Evolutionary conservation across 2,797 vertebrate species (phyloP).

Genomic region (Enteromius paludinosus): DNA sequence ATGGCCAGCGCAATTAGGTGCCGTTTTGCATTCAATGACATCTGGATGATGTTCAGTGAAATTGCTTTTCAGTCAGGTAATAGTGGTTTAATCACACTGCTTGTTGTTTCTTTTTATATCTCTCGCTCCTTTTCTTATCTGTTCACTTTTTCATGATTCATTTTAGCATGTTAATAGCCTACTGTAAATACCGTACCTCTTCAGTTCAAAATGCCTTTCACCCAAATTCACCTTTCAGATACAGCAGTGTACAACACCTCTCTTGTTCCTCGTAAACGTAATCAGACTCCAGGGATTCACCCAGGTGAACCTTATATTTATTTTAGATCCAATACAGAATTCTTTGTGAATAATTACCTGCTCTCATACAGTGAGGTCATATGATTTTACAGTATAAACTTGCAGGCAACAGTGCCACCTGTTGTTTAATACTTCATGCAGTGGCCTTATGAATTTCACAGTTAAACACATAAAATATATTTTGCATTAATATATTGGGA

Average conservation of each 20-base stretch:
- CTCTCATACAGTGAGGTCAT: neutral
- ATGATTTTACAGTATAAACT: neutral
- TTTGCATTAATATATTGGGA: neutral
- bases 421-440: slow-evolving; percentile 50
- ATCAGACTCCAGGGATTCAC: slow-evolving; percentile 78
- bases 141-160: neutral
- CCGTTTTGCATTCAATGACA: slow-evolving; percentile 89
- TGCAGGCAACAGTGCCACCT: slow-evolving; percentile 68
- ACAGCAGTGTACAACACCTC: slow-evolving; percentile 95
- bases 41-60: slow-evolving; percentile 98
- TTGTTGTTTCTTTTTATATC: neutral
- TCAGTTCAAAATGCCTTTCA: neutral
- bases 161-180: neutral
- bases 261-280: slow-evolving; percentile 75
- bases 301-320: slow-evolving; percentile 61
- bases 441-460: neutral
- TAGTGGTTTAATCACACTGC: neutral
- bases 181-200: neutral
- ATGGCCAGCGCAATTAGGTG: slow-evolving; percentile 94
- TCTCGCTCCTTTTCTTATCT: neutral
- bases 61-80: slow-evolving; percentile 83
- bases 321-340: neutral
- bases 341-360: neutral
- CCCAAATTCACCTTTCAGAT: slow-evolving; percentile 74
- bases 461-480: neutral